These are phyloP conservation scores for Stegodyphus mimosarum DNA, from an alignment of 1,140 invertebrate species.

Conservation along the genomic window DNA sequence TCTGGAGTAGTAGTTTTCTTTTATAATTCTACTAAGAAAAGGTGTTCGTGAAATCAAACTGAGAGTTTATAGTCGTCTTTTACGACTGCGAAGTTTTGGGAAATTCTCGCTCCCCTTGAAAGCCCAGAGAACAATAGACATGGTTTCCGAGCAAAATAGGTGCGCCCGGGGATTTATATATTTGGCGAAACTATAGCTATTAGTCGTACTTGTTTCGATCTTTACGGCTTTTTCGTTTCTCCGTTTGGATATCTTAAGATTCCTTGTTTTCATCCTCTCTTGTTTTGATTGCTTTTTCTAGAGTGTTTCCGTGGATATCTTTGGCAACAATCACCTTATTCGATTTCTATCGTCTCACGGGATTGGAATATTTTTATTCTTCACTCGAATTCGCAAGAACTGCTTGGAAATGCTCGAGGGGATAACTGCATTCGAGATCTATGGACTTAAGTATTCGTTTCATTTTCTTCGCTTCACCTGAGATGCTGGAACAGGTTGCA, in stretches of 20 bases:
- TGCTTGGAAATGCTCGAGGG: conserved; percentile 43
- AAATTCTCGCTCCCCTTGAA: conserved; percentile 29
- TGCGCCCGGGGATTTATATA: conserved; percentile 52
- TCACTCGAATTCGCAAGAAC: conserved; percentile 31
- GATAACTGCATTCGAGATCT: conserved; percentile 37
- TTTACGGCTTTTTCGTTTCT: conserved; percentile 48
- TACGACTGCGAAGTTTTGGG: conserved; percentile 49
- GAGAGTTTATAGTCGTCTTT: conserved; percentile 35
- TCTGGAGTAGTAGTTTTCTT: not conserved
- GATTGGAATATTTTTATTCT: conserved; percentile 44
- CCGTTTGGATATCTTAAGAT: conserved; percentile 43
- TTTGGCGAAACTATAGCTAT: conserved; percentile 55
- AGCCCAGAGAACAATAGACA: conserved; percentile 48
- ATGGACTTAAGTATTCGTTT: conserved; percentile 54
- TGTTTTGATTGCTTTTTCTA: conserved; percentile 45
- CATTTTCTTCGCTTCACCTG: conserved; percentile 8
- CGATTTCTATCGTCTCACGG: conserved; percentile 54
- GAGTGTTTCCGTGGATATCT: conserved; percentile 41
- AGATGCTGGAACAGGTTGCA: conserved; percentile 8
- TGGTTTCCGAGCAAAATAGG: conserved; percentile 41
- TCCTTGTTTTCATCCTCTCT: conserved; percentile 38
- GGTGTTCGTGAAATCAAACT: conserved; percentile 29
- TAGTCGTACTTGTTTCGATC: conserved; percentile 53
- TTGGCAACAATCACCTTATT: conserved; percentile 57
- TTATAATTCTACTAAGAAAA: conserved; percentile 35